phyloP scores from a whole-genome alignment of 2,113 vertebrate genomes.

The Lutjanus erythropterus region DNA sequence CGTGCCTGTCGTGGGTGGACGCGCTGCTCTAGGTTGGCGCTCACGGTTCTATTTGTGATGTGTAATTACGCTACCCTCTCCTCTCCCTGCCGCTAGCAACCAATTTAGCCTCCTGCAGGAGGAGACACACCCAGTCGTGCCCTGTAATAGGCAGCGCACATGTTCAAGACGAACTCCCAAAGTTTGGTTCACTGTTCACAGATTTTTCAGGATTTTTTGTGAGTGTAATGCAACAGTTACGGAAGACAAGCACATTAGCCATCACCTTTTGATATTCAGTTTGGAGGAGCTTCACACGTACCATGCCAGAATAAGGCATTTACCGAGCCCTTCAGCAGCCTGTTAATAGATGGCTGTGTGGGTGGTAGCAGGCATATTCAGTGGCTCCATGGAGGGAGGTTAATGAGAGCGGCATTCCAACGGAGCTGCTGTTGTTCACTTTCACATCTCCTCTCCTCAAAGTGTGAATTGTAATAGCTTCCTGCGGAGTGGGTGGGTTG shows the following conservation, averaged over 20 bases:
- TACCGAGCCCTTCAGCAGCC: slow-evolving; percentile 71
- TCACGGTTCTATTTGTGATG: slow-evolving; percentile 74
- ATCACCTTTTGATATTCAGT: slow-evolving; percentile 64
- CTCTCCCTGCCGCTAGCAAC: slow-evolving; percentile 58
- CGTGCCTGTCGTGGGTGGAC: slow-evolving; percentile 71
- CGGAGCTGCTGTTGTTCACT: slow-evolving; percentile 72
- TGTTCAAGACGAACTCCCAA: slow-evolving; percentile 24
- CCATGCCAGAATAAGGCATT: slow-evolving; percentile 53
- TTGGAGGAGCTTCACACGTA: slow-evolving; percentile 54
- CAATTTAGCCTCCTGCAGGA: slow-evolving; percentile 69
- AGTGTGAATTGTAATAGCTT: slow-evolving; percentile 79
- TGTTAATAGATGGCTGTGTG: slow-evolving; percentile 76
- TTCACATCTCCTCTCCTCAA: slow-evolving; percentile 71
- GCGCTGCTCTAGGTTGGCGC: slow-evolving; percentile 60
- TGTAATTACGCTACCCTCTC: slow-evolving; percentile 79
- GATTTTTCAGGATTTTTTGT: not conserved
- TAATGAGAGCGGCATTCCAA: slow-evolving; percentile 78
- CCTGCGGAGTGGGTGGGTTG: slow-evolving; percentile 78
- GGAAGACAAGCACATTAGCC: slow-evolving; percentile 46
- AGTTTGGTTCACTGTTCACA: slow-evolving; percentile 14
- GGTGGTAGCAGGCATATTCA: slow-evolving; percentile 75
- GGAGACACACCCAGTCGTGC: slow-evolving; percentile 73
- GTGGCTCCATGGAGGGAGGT: slow-evolving; percentile 76
- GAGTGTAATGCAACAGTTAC: slow-evolving; percentile 32
- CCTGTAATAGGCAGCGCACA: slow-evolving; percentile 64